Conservation (phyloP, 1,140 invertebrate species). For the Kradibia gibbosae region DNA sequence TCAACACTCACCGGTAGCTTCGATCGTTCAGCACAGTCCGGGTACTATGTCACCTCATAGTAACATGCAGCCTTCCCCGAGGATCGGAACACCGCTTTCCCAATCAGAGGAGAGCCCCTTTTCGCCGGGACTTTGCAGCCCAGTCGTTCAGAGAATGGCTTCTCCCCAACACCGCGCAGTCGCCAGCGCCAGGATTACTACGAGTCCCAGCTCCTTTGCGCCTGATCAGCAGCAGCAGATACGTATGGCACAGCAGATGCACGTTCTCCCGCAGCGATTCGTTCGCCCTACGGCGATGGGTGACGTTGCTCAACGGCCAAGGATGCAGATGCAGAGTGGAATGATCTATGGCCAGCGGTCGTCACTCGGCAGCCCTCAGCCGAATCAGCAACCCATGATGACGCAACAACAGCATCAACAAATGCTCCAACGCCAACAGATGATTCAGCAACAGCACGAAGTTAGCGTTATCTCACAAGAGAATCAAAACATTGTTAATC, state of each 20-base stretch:
- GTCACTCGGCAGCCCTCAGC: constrained; percentile 66
- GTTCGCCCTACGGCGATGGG: constrained; percentile 63
- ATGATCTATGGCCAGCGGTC: constrained; percentile 69
- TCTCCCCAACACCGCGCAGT: constrained; percentile 74
- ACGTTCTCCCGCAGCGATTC: constrained; percentile 66
- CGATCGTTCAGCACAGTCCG: constrained; percentile 68
- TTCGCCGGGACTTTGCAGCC: constrained; percentile 70
- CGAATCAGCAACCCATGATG: constrained; percentile 62
- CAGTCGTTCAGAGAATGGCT: constrained; percentile 73
- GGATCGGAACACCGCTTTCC: constrained; percentile 77
- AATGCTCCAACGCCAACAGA: constrained; percentile 66
- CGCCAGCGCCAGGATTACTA: constrained; percentile 68
- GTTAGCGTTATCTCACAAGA: constrained; percentile 57
- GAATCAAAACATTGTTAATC: constrained; percentile 62
- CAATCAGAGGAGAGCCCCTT: constrained; percentile 75
- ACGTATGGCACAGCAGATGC: constrained; percentile 68
- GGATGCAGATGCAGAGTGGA: constrained; percentile 64
- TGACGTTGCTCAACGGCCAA: constrained; percentile 64
- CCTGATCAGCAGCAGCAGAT: constrained; percentile 58
- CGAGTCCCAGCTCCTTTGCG: constrained; percentile 72
- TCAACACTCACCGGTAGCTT: constrained; percentile 68
- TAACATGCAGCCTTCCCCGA: constrained; percentile 74
- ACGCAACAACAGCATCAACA: constrained; percentile 74
- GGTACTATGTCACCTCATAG: constrained; percentile 74
- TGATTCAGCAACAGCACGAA: constrained; percentile 74